Evolutionary conservation across 1,140 invertebrate genomes (phyloP), one percentile per base, ranked within the genome.

Genomic region (Cotesia vestalis): DNA sequence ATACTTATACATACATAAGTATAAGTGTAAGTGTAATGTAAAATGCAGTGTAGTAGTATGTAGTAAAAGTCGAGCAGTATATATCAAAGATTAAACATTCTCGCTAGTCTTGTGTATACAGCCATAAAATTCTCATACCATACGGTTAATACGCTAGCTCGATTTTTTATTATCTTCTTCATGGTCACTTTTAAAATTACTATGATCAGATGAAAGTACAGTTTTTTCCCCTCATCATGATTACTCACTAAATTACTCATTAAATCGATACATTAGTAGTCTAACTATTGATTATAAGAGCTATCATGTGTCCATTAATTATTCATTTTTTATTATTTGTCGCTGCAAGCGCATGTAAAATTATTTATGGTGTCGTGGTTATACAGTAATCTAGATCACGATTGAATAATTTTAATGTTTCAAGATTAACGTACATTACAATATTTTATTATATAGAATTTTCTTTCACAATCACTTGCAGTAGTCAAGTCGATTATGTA

Each of bases 211-310:
- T 36, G 63, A 40, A 63, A 53, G 52, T 72, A 34, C n/a, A 36
- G 46, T 20, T 66, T 64, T 70, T 66, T 72, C 35, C 36, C 8
- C 12, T 17, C 20, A 27, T 38, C 6, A 55, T 40, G 53, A 52
- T 72, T 55, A 66, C n/a, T 66, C 35, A 40, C 14, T 72, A 72
- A 66, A 66, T 72, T 71, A 55, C 34, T 36, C 35, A 17, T 14
- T 72, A 46, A 72, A 72, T 72, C 62, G 70, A 72, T 72, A 34
- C 52, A 72, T 72, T 72, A 66, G 34, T 17, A 20, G 52, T 36
- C 17, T 14, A 71, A 71, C 62, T 53, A 40, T 46, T 60, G 12
- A 72, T 72, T 72, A 46, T 11, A 46, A 11, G 11, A 46, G 40
- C 40, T 46, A 71, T 71, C 61, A 53, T 11, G 61, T 51, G 20